Conservation (phyloP, 2,888 invertebrate genomes). For the Trissolcus brochymenae region DNA sequence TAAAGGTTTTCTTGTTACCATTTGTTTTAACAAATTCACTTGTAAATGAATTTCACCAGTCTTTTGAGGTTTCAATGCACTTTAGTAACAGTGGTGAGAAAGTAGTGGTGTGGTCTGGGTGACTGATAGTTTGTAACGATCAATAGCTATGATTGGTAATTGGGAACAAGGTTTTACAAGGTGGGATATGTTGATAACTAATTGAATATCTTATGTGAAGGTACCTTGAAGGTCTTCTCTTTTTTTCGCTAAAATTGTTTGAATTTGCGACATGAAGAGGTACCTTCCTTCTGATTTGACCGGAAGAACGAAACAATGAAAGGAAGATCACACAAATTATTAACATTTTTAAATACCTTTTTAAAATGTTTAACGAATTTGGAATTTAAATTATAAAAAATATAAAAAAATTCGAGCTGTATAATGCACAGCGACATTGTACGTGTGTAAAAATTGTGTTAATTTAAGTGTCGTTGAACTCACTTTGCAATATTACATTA, state of each 20-base stretch:
- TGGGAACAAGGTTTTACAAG: constrained; percentile 14
- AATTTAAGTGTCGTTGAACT: constrained; percentile 62
- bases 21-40: not conserved
- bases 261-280: constrained; percentile 7
- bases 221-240: constrained; percentile 8
- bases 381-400: not conserved
- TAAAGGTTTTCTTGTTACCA: constrained; percentile 6
- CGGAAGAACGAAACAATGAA: constrained; percentile 12
- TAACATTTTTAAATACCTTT: not conserved
- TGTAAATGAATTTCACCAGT: constrained; percentile 2
- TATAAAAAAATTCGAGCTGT: constrained; percentile 7
- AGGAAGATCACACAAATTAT: not conserved
- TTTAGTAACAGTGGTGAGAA: constrained; percentile 41
- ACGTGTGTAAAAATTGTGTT: constrained; percentile 22
- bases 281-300: constrained; percentile 43
- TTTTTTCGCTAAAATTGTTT: not conserved
- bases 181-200: constrained; percentile 20
- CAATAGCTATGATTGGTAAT: constrained; percentile 34
- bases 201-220: constrained; percentile 27
- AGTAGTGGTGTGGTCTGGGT: constrained; percentile 51
- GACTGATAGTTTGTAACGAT: constrained; percentile 31
- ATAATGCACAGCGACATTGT: constrained; percentile 40
- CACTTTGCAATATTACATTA: constrained; percentile 72
- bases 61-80: constrained; percentile 19
- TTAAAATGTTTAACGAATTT: not conserved